Percentiles rank a stretch among this genome's conserved stretches.
Conservation (phyloP, 2,888 invertebrate species). For the Bedellia somnulentella region DNA sequence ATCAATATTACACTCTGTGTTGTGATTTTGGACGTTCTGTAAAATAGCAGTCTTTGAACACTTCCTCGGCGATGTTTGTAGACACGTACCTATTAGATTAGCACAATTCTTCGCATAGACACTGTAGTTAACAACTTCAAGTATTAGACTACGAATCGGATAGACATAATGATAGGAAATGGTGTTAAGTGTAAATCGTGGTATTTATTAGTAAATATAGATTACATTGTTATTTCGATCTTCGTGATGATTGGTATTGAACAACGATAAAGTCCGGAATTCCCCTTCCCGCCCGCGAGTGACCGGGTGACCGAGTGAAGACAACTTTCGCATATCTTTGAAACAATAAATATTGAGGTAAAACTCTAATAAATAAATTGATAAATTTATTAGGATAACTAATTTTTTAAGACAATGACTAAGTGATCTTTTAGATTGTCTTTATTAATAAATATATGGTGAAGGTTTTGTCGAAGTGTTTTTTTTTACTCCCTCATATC, state of each 20-base stretch:
- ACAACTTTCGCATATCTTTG: constrained; percentile 60
- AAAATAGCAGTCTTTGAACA: constrained; percentile 52
- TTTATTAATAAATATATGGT: constrained; percentile 63
- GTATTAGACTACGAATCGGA: constrained; percentile 31
- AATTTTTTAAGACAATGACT: constrained; percentile 62
- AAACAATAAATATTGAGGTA: constrained; percentile 61
- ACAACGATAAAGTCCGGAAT: constrained; percentile 49
- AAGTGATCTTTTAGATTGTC: constrained; percentile 63
- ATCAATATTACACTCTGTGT: constrained; percentile 63
- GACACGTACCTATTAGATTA: constrained; percentile 57
- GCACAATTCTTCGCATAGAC: constrained; percentile 60
- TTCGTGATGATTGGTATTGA: constrained; percentile 51
- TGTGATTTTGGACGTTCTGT: constrained; percentile 63
- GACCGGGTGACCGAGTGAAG: no score
- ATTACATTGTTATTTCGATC: constrained; percentile 49
- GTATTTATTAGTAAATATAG: constrained; percentile 34
- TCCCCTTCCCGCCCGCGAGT: constrained; percentile 20
- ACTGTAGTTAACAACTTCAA: constrained; percentile 44
- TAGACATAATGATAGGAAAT: constrained; percentile 27
- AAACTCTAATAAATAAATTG: constrained; percentile 51
- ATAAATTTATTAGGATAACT: constrained; percentile 60
- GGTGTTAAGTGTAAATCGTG: constrained; percentile 38
- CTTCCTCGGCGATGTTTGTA: constrained; percentile 34
- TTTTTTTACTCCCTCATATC: constrained; percentile 25
- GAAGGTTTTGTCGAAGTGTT: constrained; percentile 56